phyloP scores from a whole-genome alignment of 2,888 invertebrate species.

The Dynastes tityus region DNA sequence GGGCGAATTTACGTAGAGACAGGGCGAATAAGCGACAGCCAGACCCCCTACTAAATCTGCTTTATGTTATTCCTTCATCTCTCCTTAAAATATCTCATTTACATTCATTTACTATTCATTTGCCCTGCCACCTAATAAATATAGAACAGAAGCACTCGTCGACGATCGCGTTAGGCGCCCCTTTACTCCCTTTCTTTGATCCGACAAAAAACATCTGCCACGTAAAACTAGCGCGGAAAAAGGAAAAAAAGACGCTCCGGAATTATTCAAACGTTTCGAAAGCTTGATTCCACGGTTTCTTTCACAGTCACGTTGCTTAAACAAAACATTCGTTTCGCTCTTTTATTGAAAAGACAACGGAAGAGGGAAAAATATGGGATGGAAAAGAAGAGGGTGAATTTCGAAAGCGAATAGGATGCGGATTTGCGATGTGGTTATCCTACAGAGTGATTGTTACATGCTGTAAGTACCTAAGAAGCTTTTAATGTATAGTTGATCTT shows the following conservation, averaged over 20 bases:
- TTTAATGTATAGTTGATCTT: no score
- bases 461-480: no score
- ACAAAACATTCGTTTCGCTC: conserved; percentile 35
- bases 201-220: conserved; percentile 46
- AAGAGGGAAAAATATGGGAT: no score
- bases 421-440: no score
- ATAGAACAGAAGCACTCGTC: conserved; percentile 43
- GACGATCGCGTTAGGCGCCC: conserved; percentile 20
- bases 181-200: conserved; percentile 24
- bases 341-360: not conserved
- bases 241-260: not conserved
- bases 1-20: conserved; percentile 1
- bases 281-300: conserved; percentile 49
- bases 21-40: not conserved
- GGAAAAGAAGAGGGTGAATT: not conserved
- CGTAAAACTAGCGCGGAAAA: conserved; percentile 35
- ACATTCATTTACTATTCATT: conserved; percentile 47
- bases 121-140: conserved; percentile 45
- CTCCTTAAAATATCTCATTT: conserved; percentile 44
- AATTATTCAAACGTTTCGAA: conserved; percentile 46
- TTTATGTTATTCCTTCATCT: conserved; percentile 29
- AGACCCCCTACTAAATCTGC: not conserved
- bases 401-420: no score
- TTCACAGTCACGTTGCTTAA: conserved; percentile 50
- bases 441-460: no score